phyloP scores from a whole-genome alignment of 2,113 vertebrate species.

The Epinephelus cyanopodus region DNA sequence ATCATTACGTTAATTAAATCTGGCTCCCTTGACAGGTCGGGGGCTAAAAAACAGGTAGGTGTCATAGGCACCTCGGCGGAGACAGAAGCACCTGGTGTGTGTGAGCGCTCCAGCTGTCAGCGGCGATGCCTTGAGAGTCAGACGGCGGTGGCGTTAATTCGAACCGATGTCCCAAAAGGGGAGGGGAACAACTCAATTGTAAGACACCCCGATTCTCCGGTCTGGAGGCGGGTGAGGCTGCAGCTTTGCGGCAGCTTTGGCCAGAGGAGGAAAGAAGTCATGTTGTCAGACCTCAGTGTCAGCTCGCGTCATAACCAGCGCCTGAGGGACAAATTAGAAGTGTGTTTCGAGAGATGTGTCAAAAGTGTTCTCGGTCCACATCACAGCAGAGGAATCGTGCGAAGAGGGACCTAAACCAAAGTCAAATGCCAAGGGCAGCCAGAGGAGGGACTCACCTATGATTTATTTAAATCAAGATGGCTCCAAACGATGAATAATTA shows the following conservation, averaged over 20 bases:
- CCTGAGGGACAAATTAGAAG: slow-evolving; percentile 83
- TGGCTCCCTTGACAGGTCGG: slow-evolving; percentile 85
- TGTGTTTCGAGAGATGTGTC: slow-evolving; percentile 83
- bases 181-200: slow-evolving; percentile 64
- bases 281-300: slow-evolving; percentile 84
- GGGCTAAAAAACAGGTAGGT: slow-evolving; percentile 86
- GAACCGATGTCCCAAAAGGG: slow-evolving; percentile 79
- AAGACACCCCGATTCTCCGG: slow-evolving; percentile 67
- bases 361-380: slow-evolving; percentile 83
- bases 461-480: slow-evolving; percentile 63
- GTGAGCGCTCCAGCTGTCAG: slow-evolving; percentile 79
- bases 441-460: slow-evolving; percentile 72
- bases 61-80: slow-evolving; percentile 78
- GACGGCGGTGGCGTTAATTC: slow-evolving; percentile 75
- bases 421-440: slow-evolving; percentile 72
- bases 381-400: slow-evolving; percentile 73
- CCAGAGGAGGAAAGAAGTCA: slow-evolving; percentile 83
- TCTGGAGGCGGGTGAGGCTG: slow-evolving; percentile 71
- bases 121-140: slow-evolving; percentile 67
- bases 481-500: slow-evolving; percentile 57
- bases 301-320: slow-evolving; percentile 77
- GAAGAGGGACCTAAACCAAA: slow-evolving; percentile 71
- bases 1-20: slow-evolving; percentile 88
- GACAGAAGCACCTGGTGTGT: slow-evolving; percentile 83
- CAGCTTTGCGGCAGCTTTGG: slow-evolving; percentile 69